These are phyloP conservation scores for Dendrophyllia cribrosa DNA, from an alignment of 64 coral and sea anemone species.

Conservation along the genomic window DNA sequence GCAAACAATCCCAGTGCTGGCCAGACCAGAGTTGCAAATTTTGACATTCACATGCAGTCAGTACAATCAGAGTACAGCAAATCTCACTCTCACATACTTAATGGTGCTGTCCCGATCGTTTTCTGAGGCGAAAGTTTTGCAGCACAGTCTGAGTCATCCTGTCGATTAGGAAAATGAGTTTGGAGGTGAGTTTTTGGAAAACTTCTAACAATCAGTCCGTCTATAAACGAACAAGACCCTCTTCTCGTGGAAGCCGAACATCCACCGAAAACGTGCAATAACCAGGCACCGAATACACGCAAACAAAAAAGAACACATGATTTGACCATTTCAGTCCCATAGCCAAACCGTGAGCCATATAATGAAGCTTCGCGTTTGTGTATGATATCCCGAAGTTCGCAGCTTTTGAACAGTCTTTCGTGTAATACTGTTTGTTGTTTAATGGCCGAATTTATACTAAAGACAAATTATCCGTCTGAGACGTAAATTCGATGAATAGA, in stretches of 20 bases:
- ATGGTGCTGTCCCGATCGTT: slow-evolving; percentile 9
- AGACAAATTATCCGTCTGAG: too few species aligned
- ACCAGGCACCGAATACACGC: neutral
- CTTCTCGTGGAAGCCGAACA: slow-evolving; percentile 41
- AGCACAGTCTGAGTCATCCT: slow-evolving; percentile 16
- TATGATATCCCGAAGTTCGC: too few species aligned
- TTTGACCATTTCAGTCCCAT: neutral
- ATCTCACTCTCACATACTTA: slow-evolving; percentile 30
- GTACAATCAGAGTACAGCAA: neutral
- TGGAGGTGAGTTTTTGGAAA: slow-evolving; percentile 4
- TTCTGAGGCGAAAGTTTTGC: slow-evolving; percentile 37
- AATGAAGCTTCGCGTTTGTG: too few species aligned
- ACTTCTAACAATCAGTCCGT: neutral
- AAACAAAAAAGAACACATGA: neutral
- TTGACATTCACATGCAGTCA: neutral
- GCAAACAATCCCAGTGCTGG: neutral
- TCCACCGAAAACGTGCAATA: neutral
- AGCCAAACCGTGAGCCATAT: too few species aligned
- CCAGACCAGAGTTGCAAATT: neutral
- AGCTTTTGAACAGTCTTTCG: too few species aligned
- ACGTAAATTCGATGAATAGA: too few species aligned
- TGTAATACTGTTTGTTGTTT: too few species aligned
- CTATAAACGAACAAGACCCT: slow-evolving; percentile 10
- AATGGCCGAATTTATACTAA: too few species aligned
- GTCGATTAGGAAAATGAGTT: slow-evolving; percentile 60